Evolutionary conservation across 2,797 vertebrate genomes (phyloP), one percentile per base, ranked within the genome.

Genomic region (Halcyon chelicuti): DNA sequence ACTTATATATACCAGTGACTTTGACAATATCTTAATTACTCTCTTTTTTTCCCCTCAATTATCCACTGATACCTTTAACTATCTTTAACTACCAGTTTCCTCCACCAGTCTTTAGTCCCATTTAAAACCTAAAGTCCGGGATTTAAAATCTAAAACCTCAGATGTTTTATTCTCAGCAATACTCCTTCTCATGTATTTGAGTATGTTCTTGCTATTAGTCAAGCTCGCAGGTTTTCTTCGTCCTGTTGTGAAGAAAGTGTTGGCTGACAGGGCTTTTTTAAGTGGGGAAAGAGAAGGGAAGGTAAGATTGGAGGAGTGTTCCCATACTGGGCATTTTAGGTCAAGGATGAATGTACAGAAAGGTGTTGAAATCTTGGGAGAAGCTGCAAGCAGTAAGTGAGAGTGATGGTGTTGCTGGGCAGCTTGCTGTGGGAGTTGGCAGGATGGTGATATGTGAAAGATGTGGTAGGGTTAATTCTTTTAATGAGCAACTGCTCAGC

Each of bases 311-410:
- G 44, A 85, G 71, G 31, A 66, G 14, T 5, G 20, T 93, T 95
- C 74, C 39, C 49, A 33, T 44, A 16, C 44, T 61, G 52, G 60
- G 51, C 85, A 71, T 51, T 86, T 74, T 5, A 90, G 52, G 62
- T 88, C 47, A 86, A 78, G 35, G 22, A 63, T 88, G 86, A 91
- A 84, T 70, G 33, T 83, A 31, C 25, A 83, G 57, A 81, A 91
- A 47, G 16, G 28, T 95, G 88, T 91, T 94, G 94, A 95, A 96
- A 94, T 84, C 85, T 71, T 67, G 37, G 29, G 90, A 90, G 83
- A 93, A 90, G 82, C 44, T 90, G 71, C 70, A 92, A 61, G 79
- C 76, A 52, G 42, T 91, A 49, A 93, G 74, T 88, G 90, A 94
- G 85, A 95, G 80, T 75, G 79, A 93, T 91, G 87, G 68, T 94